These are phyloP conservation scores for Tauraco hartlaubi DNA, from an alignment of 2,797 vertebrate species.

Conservation along the genomic window DNA sequence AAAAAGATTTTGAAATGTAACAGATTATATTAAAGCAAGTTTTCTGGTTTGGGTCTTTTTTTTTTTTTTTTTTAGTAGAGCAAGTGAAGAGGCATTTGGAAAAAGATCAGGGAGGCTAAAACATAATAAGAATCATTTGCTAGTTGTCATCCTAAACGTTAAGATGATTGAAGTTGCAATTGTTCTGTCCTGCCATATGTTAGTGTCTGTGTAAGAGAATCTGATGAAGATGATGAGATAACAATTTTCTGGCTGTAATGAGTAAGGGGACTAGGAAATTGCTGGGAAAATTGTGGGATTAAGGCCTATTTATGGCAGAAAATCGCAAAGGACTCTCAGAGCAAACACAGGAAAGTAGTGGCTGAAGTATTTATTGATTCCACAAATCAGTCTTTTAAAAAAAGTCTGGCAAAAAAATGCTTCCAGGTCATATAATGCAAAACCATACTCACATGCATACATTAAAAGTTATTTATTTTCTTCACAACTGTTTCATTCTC, in stretches of 20 bases:
- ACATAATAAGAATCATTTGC: slow-evolving; percentile 36
- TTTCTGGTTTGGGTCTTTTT: background rate
- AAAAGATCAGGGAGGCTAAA: slow-evolving; percentile 16
- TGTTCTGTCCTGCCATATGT: slow-evolving; percentile 49
- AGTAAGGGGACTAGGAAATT: slow-evolving; percentile 50
- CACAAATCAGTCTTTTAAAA: slow-evolving; percentile 9
- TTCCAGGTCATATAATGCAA: slow-evolving; percentile 9
- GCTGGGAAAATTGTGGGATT: slow-evolving; percentile 57
- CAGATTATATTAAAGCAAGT: background rate
- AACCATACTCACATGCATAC: background rate
- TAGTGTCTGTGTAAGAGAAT: slow-evolving; percentile 32
- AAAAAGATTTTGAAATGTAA: background rate
- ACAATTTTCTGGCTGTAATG: slow-evolving; percentile 59
- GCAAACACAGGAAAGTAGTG: slow-evolving; percentile 6
- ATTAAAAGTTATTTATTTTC: background rate
- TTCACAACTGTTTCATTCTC: background rate
- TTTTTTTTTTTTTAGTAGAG: background rate
- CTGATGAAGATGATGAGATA: slow-evolving; percentile 61
- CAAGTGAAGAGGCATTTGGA: slow-evolving; percentile 4
- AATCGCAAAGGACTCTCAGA: slow-evolving; percentile 51
- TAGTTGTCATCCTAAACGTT: slow-evolving; percentile 43
- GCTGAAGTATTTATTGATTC: slow-evolving; percentile 36
- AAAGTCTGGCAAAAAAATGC: background rate
- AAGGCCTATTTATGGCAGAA: slow-evolving; percentile 45
- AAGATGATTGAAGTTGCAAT: slow-evolving; percentile 54